phyloP scores from a whole-genome alignment of 2,113 vertebrate genomes.

The Acrocephalus kingi region DNA sequence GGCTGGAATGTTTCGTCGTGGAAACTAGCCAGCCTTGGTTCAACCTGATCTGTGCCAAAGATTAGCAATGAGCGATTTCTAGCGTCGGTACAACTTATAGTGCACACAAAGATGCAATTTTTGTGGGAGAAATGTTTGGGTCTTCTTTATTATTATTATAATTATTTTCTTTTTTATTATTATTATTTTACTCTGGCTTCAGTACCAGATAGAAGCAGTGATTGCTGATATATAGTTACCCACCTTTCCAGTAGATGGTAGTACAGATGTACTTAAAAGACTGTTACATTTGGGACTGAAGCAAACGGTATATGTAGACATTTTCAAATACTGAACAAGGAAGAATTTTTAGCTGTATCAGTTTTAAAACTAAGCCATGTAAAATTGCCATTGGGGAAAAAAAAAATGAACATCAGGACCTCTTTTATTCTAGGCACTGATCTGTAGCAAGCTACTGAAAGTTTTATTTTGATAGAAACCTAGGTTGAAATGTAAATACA shows the following conservation, averaged over 20 bases:
- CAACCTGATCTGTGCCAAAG: background rate
- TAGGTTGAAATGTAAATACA: slow-evolving; percentile 11
- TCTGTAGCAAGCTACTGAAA: background rate
- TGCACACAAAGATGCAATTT: background rate
- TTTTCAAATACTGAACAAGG: slow-evolving; percentile 26
- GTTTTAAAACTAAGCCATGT: slow-evolving; percentile 27
- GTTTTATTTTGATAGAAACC: slow-evolving; percentile 20
- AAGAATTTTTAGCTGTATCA: background rate
- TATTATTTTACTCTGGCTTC: background rate
- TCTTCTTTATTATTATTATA: background rate
- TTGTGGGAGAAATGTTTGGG: background rate
- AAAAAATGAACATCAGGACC: background rate
- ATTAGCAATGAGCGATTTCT: background rate
- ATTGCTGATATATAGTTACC: slow-evolving; percentile 62
- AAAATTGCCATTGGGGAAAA: background rate
- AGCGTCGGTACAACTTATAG: background rate
- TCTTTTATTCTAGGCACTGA: background rate
- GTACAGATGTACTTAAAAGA: slow-evolving; percentile 75
- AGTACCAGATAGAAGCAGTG: background rate
- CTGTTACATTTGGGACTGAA: slow-evolving; percentile 16
- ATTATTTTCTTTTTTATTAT: too few relatives aligned
- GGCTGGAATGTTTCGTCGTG: background rate
- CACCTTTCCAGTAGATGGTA: slow-evolving; percentile 81
- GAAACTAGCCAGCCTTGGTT: background rate
- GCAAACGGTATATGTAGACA: background rate